These are phyloP conservation scores for Pteropus rufus DNA, from an alignment of 2,797 vertebrate genomes.

Conservation along the genomic window DNA sequence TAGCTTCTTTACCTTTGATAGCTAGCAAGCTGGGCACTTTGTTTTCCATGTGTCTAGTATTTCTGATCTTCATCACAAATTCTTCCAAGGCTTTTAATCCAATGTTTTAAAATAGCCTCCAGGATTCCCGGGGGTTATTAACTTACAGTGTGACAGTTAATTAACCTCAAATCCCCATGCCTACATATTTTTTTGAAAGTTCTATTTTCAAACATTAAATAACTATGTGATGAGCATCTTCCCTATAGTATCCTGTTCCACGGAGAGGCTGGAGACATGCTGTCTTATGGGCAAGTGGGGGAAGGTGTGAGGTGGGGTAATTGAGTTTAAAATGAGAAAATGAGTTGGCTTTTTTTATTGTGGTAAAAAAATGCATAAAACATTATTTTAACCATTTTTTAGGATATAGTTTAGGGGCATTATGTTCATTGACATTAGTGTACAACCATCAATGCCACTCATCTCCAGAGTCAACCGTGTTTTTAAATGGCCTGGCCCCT, in stretches of 20 bases:
- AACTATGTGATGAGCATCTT: constrained; percentile 56
- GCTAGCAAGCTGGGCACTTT: not conserved
- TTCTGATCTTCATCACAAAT: constrained; percentile 30
- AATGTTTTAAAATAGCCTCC: constrained; percentile 63
- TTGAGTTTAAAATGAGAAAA: constrained; percentile 33
- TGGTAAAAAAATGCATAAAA: not conserved
- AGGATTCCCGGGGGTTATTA: constrained; percentile 63
- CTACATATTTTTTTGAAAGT: not conserved
- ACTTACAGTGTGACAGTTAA: constrained; percentile 50
- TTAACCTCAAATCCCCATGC: not conserved
- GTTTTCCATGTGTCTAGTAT: not conserved
- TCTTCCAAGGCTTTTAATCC: not conserved
- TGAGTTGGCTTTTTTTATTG: not conserved
- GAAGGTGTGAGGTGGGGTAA: not conserved
- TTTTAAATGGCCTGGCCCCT: not conserved
- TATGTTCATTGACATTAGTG: not conserved
- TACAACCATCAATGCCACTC: not conserved
- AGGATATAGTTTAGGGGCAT: not conserved
- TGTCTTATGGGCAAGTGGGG: not conserved
- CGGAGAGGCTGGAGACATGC: not conserved
- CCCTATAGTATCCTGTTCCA: constrained; percentile 48
- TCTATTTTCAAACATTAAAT: constrained; percentile 66
- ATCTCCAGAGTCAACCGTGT: not conserved
- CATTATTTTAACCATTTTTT: not conserved
- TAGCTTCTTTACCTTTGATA: not conserved